phyloP scores from a whole-genome alignment of 2,888 invertebrate species.

The Archaeoteleia sp. region DNA sequence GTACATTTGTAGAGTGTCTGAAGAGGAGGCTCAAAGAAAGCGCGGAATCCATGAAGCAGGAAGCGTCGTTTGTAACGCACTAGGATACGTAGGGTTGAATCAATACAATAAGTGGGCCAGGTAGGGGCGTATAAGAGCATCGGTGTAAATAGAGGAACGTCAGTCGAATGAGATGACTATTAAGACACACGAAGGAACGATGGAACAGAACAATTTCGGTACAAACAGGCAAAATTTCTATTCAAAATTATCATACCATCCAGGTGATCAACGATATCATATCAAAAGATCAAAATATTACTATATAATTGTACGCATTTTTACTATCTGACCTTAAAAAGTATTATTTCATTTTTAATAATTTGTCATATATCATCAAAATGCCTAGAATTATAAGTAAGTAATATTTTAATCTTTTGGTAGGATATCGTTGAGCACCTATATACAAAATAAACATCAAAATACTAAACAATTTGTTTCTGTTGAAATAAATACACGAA shows the following conservation, averaged over 20 bases:
- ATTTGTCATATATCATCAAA: too few relatives aligned
- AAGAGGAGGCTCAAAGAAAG: conserved; percentile 12
- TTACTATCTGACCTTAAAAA: too few relatives aligned
- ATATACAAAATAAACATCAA: too few relatives aligned
- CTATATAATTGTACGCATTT: too few relatives aligned
- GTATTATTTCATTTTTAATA: too few relatives aligned
- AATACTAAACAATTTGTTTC: too few relatives aligned
- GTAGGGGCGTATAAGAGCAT: conserved; percentile 68
- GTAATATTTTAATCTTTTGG: too few relatives aligned
- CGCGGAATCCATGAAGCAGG: conserved; percentile 33
- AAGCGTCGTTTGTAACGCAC: conserved; percentile 60
- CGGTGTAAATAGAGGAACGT: conserved; percentile 58
- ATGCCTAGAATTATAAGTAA: too few relatives aligned
- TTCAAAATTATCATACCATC: conserved; percentile 9
- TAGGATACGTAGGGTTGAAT: conserved; percentile 69
- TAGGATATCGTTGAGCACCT: too few relatives aligned
- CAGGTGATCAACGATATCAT: too few relatives aligned
- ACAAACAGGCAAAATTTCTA: conserved; percentile 63
- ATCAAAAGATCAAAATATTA: too few relatives aligned
- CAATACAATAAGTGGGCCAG: conserved; percentile 73
- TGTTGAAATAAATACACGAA: too few relatives aligned
- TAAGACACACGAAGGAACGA: conserved; percentile 56
- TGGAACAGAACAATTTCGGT: conserved; percentile 58
- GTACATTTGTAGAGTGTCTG: neutral
- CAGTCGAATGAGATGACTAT: conserved; percentile 32